Conservation (phyloP, 2,888 invertebrate species). For the Phragmatobia fuliginosa region DNA sequence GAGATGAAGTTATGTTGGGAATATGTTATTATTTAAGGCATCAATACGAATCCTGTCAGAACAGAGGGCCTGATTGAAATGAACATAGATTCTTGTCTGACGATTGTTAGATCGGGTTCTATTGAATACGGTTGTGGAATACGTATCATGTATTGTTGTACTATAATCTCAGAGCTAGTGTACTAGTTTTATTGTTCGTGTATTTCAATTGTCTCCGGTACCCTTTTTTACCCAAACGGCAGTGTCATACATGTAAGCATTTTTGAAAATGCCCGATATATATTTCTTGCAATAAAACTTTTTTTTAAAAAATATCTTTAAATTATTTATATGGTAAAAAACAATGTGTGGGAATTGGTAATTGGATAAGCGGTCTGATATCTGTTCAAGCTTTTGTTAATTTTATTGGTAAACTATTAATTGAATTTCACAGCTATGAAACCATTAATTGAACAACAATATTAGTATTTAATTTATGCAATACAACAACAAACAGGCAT, state of each 20-base stretch:
- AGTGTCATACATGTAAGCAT: too few relatives aligned
- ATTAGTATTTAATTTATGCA: conserved; percentile 38
- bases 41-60: not conserved
- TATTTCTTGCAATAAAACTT: too few relatives aligned
- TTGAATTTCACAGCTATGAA: not conserved
- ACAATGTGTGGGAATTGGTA: too few relatives aligned
- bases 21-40: not conserved
- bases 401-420: too few relatives aligned
- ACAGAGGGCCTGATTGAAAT: not conserved
- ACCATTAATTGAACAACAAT: not conserved
- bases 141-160: not conserved
- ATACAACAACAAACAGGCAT: conserved; percentile 35
- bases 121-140: not conserved
- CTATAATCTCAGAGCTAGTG: not conserved
- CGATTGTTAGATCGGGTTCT: not conserved
- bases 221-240: not conserved
- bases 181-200: not conserved
- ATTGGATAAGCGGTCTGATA: too few relatives aligned
- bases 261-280: too few relatives aligned
- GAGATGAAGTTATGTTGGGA: not conserved
- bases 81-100: not conserved
- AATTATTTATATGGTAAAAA: too few relatives aligned
- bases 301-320: too few relatives aligned
- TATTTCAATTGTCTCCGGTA: not conserved
- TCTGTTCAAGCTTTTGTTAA: too few relatives aligned